These are phyloP conservation scores for Mungos mungo DNA, from an alignment of 2,113 vertebrate genomes.

Conservation along the genomic window DNA sequence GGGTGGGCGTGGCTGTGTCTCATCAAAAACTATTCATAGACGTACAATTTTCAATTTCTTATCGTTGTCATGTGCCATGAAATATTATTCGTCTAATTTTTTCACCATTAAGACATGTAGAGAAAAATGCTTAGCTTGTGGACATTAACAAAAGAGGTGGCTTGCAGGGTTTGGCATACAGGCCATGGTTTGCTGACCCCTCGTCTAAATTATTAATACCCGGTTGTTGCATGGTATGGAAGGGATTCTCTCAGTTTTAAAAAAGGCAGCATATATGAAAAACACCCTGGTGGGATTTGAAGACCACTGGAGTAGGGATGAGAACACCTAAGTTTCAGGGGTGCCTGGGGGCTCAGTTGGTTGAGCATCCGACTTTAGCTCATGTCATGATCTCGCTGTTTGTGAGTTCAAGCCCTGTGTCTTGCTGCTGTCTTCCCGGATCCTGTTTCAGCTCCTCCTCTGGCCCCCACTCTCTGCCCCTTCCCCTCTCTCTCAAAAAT, in stretches of 20 bases:
- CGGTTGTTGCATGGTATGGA: neutral
- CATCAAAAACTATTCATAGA: neutral
- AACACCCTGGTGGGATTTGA: neutral
- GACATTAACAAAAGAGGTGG: neutral
- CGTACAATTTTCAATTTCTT: neutral
- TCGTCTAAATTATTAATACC: neutral
- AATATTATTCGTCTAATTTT: neutral
- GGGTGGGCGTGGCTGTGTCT: neutral
- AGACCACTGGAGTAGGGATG: neutral
- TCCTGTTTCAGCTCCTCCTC: too few relatives aligned
- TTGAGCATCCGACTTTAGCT: too few relatives aligned
- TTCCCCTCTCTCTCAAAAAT: too few relatives aligned
- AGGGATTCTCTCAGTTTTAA: neutral
- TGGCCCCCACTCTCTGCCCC: too few relatives aligned
- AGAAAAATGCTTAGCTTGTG: neutral
- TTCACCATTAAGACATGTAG: neutral
- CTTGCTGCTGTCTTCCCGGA: too few relatives aligned
- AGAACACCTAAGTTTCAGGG: neutral
- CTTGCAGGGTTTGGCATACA: neutral
- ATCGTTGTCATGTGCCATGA: neutral
- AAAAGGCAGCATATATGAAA: neutral
- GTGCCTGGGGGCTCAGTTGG: too few relatives aligned
- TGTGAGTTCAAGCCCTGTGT: too few relatives aligned
- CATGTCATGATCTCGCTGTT: too few relatives aligned
- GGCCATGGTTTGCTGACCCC: neutral